Evolutionary conservation across 2,888 invertebrate genomes (phyloP), one percentile per base, ranked within the genome.

Genomic region (Morinoia aosen): DNA sequence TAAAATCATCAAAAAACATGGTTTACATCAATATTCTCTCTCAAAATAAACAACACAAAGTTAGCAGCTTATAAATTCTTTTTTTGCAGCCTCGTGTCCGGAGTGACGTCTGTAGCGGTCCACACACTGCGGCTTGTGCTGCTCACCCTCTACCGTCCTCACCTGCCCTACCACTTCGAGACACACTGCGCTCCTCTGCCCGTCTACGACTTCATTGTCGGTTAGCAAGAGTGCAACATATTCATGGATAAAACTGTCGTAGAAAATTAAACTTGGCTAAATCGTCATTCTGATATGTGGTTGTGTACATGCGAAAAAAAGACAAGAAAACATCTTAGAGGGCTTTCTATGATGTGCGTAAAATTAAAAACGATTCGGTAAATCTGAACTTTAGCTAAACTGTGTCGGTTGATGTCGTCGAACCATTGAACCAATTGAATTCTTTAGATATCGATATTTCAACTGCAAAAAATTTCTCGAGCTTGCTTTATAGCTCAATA

Each of bases 191-290:
- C 58, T n/a, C 58, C 94, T 16, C 58, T 94, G 58, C 94, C 94
- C 12, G 58, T 33, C 19, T 94, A 94, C 61, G 94, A 94, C n/a
- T 94, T 94, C 56, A 39, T 94, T 94, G 94, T 94, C 25, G 94
- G 94, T 94, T 12, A 93, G 93, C 33, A 12, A 16, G 61, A 12
- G 14, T 19, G 48, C 48, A 48, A 48, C 48, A 48, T 48, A 48
- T 48, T 48, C 48, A 48, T 48, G 48, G 48, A 48, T 5, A 48
- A 48, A 48, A 4, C 5, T 48, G 48, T 48, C 5, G 48, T 48
- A 48, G 48, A 4, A 48, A 48, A 64, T 33, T 16, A 64, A 16
- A 4, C 16, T 4, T 64, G 16, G 2, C 16, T 33, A 64, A 64
- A 64, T 64, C 7, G 64, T 7, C 16, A 64, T 33, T 25, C 33